Evolutionary conservation across 53 echinoderm and acorn worm genomes (phyloP), one percentile per base, ranked within the genome.

Genomic region (Pentamera pediparva): DNA sequence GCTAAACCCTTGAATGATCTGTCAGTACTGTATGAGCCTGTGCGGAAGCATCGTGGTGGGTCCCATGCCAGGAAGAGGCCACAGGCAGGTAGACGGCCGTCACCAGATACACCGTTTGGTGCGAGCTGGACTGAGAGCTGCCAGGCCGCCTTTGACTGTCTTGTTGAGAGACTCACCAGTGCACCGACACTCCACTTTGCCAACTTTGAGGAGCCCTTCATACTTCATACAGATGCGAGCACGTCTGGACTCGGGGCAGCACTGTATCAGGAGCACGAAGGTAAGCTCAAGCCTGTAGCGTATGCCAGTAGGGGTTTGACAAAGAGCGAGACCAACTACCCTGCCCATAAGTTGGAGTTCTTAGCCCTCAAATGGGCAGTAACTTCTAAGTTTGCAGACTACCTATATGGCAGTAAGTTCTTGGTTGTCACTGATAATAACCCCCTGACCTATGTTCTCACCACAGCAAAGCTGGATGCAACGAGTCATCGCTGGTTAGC

Each of bases 211-310:
- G 33, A 80, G 31, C 89, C 85, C 4, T 89, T 85, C 36, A 32
- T 89, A 7, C 76, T 89, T 4, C 89, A 85, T 36, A 89, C 85
- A 5, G 85, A 89, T 54, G 89, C 89, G 4, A 77, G 74, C 26
- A 54, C 73, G 13, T 48, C 59, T 8, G 85, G 82, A 0, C 50
- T 82, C 0, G 89, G 89, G 12, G 82, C 85, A 30, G 89, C 85
- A 18, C 61, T 89, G 6, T 89, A 85, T 50, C 89, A 85, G 31
- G 52, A 83, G 19, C 50, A 74, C 17, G 56, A 74, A 3, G 89
- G 81, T n/a, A 77, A 81, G 36, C 34, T 81, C 39, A 76, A 43
- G 35, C 76, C 81, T 28, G 77, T 89, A 15, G 85, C 82, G 3
- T 89, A 80, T 69, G 85, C 82, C 13, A 85, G 85, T 37, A 61